Conservation (phyloP, 2,888 invertebrate genomes). For the Eubasilissa splendida region DNA sequence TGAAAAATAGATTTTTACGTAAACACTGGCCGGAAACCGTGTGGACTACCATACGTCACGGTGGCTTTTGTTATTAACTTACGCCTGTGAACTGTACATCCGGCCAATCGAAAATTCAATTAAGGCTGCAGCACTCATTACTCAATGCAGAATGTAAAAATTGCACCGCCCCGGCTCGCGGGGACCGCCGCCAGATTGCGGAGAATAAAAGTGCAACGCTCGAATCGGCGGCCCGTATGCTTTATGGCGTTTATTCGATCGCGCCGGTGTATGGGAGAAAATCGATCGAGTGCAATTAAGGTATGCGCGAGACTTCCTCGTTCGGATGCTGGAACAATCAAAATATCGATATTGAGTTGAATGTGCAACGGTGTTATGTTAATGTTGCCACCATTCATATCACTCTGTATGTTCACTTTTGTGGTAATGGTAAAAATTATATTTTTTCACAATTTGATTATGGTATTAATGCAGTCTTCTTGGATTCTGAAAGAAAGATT, state of each 20-base stretch:
- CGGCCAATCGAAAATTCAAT: slow-evolving; percentile 25
- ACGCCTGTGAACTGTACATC: not conserved
- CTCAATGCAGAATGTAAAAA: slow-evolving; percentile 4
- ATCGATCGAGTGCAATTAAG: slow-evolving; percentile 6
- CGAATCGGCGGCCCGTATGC: slow-evolving; percentile 10
- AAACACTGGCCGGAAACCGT: not conserved
- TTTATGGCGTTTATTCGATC: slow-evolving; percentile 27
- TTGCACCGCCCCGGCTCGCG: slow-evolving; percentile 7
- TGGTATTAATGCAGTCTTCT: no score
- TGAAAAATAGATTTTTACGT: not conserved
- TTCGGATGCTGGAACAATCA: no score
- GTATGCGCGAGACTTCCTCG: not conserved
- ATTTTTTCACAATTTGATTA: no score
- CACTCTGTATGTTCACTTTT: no score
- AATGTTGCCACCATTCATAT: no score
- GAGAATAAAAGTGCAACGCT: slow-evolving; percentile 8
- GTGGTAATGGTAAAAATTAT: no score
- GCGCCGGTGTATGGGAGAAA: not conserved
- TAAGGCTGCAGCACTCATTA: slow-evolving; percentile 12
- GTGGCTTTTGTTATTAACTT: not conserved
- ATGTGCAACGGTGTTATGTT: no score
- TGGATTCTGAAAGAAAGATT: no score
- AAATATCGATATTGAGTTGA: no score
- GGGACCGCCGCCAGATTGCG: not conserved
- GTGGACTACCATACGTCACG: not conserved